Conservation (phyloP, 92 coral and sea anemone genomes). For the Chrysogorgia sp. region DNA sequence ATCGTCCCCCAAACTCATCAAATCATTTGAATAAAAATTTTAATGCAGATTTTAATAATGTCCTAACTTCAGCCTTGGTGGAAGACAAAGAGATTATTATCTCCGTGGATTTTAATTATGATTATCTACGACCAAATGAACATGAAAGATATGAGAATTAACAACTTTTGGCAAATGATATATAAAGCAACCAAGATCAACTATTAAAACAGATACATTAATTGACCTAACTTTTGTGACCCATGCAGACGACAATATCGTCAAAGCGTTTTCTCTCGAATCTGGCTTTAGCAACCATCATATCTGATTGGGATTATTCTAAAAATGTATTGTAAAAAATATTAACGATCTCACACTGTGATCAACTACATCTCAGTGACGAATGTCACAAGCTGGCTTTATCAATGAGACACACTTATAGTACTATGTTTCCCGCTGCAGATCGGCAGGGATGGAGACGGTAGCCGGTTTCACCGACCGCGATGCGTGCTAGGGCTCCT, state of each 20-base stretch:
- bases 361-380: too few species aligned
- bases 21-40: constrained; percentile 19
- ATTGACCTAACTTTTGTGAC: not conserved
- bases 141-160: not conserved
- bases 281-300: not conserved
- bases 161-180: not conserved
- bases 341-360: too few species aligned
- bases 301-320: not conserved
- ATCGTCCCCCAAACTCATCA: constrained; percentile 24
- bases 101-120: not conserved
- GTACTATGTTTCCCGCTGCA: too few species aligned
- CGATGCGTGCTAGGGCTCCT: too few species aligned
- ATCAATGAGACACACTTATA: too few species aligned
- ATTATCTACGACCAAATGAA: not conserved
- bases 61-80: not conserved
- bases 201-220: not conserved
- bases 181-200: not conserved
- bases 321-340: not conserved
- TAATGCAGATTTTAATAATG: not conserved
- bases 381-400: too few species aligned
- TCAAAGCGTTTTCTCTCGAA: not conserved
- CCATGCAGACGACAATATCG: not conserved
- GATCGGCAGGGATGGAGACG: too few species aligned
- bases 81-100: constrained; percentile 1
- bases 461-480: too few species aligned